Evolutionary conservation across 2,113 vertebrate genomes (phyloP), one percentile per base, ranked within the genome.

Genomic region (Xenopus laevis): DNA sequence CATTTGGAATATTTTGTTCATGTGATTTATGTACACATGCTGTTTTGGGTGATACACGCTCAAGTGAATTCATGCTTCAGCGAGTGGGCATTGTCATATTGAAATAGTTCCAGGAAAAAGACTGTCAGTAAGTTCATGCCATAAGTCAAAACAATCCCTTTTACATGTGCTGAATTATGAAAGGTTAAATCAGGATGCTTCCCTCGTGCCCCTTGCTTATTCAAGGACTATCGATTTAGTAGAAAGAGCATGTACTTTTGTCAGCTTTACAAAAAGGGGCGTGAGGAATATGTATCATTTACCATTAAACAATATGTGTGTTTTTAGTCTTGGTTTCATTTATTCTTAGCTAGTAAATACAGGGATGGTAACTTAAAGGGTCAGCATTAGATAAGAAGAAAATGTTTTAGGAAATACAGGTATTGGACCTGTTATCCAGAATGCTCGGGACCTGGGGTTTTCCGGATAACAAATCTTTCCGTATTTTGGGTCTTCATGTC

Each of bases 91-190:
- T 55, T 75, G 65, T 67, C 64, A 69, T 63, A 16, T 27, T 64
- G 50, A 68, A 27, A 21, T 33, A 47, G n/a, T 68, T 27, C 67
- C 65, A 69, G 30, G 61, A 64, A 63, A 52, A 77, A 40, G 61
- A 30, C 60, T 58, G 67, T 77, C 74, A 64, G 27, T 52, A 70
- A 64, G 50, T 70, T 66, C 47, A 63, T 50, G 68, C 45, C 13
- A 21, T 68, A 60, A 69, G 57, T 76, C 65, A 69, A 16, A 76
- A 46, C 58, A 53, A 63, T 76, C 46, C n/a, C 44, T 50, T 69
- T 63, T 69, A 69, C 59, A 76, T 55, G 73, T 47, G 23, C 46
- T 63, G 73, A 61, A 69, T 76, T 45, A 59, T 76, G 66, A 76
- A 75, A 61, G 72, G 45, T 68, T 68, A 53, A 59, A 52, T 46